Base-by-base conservation (phyloP, 2,797 vertebrate species). In the Sarcoramphus papa region DNA sequence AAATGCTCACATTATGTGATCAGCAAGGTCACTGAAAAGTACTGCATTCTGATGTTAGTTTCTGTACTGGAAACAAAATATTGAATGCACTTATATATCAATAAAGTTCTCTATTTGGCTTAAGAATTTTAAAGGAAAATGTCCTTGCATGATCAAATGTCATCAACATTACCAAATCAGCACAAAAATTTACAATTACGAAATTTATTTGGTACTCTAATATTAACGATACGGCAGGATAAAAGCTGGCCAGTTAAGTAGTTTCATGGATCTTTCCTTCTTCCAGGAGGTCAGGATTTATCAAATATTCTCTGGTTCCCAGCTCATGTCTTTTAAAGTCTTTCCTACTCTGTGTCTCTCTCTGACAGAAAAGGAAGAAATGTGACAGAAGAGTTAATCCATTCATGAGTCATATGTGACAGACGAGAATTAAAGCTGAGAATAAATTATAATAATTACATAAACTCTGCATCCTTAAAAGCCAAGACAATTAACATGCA, bases 391-490 rank as follows among this genome's bases (percentile, higher is more conserved):
- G 50, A 95, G 59, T 87, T 96, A 96, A 95, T 92, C 76, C 27
- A 14, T 85, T 68, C n/a, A 47, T 95, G 90, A 97, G 67, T 96
- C 92, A 95, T 92, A 92, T 64, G 74, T 92, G 94, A 83, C 72
- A 94, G 88, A 95, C 4, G 17, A 89, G 90, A 94, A 93, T 70
- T 89, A 93, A 95, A 94, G 43, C 67, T 73, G 94, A 93, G 88
- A 94, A 97, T 92, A 95, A 93, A 95, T 97, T 96, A 94, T 72
- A 95, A 95, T 95, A 81, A 95, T 95, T 96, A 62, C 63, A 82
- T 92, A 95, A 93, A 92, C n/a, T 76, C 53, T 85, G 15, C 74
- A 80, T 80, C 27, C 53, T 89, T 86, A 91, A 96, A 95, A 92
- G 83, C 56, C 78, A 92, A 74, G 81, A 91, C 30, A 91, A 94